A percentile compares a stretch with the other conserved stretches of the same genome.
phyloP scores from a whole-genome alignment of 2,888 invertebrate genomes.

The Microctonus aethiopoides region DNA sequence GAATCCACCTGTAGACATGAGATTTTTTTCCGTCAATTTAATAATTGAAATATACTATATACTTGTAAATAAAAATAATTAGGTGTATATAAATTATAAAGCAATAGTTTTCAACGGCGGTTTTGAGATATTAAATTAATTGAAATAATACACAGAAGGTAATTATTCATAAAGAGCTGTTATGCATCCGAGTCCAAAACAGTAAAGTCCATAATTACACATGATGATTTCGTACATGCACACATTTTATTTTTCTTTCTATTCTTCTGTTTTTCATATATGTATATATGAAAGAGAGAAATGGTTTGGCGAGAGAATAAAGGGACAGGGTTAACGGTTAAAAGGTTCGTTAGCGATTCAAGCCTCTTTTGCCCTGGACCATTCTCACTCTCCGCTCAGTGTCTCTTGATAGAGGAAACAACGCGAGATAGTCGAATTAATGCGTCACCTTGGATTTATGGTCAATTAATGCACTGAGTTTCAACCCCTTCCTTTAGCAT shows the following conservation, averaged over 20 bases:
- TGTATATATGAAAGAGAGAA: not conserved
- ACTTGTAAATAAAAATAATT: too few species aligned
- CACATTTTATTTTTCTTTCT: not conserved
- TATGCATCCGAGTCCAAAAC: not conserved
- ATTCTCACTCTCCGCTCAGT: not conserved
- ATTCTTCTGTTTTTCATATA: not conserved
- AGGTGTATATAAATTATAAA: too few species aligned
- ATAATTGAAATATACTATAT: too few species aligned
- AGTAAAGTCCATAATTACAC: not conserved
- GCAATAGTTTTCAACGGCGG: too few species aligned
- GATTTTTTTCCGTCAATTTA: too few species aligned
- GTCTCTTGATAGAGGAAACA: conserved; percentile 42
- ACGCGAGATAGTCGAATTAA: conserved; percentile 58
- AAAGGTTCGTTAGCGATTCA: conserved; percentile 49
- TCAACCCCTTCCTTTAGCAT: conserved; percentile 36
- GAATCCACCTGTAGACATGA: too few species aligned
- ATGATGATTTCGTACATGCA: not conserved
- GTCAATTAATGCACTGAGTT: conserved; percentile 57
- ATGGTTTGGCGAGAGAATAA: not conserved
- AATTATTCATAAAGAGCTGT: not conserved
- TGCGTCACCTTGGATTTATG: conserved; percentile 55
- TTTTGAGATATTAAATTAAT: too few species aligned
- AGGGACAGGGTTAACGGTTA: conserved; percentile 32
- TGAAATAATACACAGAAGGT: too few species aligned
- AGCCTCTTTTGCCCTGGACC: conserved; percentile 34